Evolutionary conservation across 2,113 vertebrate species (phyloP).

Genomic region (Rhabdornis inornatus): DNA sequence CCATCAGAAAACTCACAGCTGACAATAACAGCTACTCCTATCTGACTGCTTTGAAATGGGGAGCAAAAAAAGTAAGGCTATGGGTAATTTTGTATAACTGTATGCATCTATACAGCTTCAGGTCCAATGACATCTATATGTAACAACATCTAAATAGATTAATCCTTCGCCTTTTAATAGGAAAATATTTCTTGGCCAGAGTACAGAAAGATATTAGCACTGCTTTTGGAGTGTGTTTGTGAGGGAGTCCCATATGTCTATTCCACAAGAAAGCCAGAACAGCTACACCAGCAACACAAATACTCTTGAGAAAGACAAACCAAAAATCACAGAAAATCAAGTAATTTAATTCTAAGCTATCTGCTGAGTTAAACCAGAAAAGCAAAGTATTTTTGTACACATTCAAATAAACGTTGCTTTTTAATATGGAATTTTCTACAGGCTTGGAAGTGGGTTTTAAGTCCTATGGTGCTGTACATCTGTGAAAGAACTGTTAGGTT

Average conservation of each 20-base stretch:
- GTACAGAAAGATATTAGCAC: neutral
- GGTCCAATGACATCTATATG: neutral
- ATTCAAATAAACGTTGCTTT: neutral
- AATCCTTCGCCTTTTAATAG: neutral
- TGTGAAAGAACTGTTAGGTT: slow-evolving; percentile 75
- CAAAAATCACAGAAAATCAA: slow-evolving; percentile 22
- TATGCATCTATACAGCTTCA: neutral
- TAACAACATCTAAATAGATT: neutral
- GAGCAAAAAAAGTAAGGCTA: neutral
- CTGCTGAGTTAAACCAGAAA: slow-evolving; percentile 5
- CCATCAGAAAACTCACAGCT: neutral
- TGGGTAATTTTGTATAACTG: neutral
- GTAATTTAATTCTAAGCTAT: neutral
- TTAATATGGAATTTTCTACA: slow-evolving; percentile 43
- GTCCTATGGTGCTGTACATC: slow-evolving; percentile 69
- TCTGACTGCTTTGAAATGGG: neutral
- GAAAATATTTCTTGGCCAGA: slow-evolving; percentile 12
- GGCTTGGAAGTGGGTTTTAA: slow-evolving; percentile 82
- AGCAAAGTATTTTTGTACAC: neutral
- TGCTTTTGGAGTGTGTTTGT: neutral
- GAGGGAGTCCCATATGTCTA: slow-evolving; percentile 2
- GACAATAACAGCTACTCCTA: neutral
- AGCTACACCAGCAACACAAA: slow-evolving; percentile 5
- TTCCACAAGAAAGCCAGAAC: slow-evolving; percentile 1
- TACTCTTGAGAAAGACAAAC: neutral